phyloP scores from a whole-genome alignment of 2,797 vertebrate genomes.

The Emys orbicularis region DNA sequence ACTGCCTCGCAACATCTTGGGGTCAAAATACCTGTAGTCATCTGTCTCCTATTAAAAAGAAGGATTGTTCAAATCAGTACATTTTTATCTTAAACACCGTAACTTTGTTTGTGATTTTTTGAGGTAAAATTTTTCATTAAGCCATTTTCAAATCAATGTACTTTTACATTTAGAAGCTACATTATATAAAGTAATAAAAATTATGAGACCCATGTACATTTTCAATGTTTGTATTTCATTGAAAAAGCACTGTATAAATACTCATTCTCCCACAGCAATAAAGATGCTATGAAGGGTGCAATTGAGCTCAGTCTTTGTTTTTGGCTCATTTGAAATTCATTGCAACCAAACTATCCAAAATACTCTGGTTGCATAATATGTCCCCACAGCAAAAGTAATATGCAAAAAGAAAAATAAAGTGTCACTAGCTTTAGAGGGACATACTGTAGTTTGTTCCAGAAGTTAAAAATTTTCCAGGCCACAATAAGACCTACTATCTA shows the following conservation, averaged over 20 bases:
- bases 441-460: background rate
- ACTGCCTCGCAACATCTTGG: constrained; percentile 96
- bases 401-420: constrained; percentile 26
- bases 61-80: background rate
- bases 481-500: background rate
- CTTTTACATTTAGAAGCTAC: background rate
- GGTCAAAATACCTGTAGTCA: constrained; percentile 98
- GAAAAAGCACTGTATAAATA: background rate
- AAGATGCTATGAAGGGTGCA: background rate
- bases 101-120: background rate
- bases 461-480: constrained; percentile 23
- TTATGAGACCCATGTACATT: background rate
- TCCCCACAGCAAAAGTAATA: constrained; percentile 25
- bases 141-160: fast-evolving
- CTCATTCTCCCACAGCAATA: background rate
- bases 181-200: background rate
- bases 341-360: constrained; percentile 22
- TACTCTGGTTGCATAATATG: background rate
- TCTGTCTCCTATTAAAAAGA: constrained; percentile 92
- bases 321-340: constrained; percentile 23
- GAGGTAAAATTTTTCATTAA: background rate
- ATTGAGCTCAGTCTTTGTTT: background rate
- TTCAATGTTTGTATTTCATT: background rate
- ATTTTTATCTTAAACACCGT: background rate
- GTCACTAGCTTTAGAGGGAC: constrained; percentile 26